Evolutionary conservation across 2,113 vertebrate genomes (phyloP).

Genomic region (Setophaga petechia): DNA sequence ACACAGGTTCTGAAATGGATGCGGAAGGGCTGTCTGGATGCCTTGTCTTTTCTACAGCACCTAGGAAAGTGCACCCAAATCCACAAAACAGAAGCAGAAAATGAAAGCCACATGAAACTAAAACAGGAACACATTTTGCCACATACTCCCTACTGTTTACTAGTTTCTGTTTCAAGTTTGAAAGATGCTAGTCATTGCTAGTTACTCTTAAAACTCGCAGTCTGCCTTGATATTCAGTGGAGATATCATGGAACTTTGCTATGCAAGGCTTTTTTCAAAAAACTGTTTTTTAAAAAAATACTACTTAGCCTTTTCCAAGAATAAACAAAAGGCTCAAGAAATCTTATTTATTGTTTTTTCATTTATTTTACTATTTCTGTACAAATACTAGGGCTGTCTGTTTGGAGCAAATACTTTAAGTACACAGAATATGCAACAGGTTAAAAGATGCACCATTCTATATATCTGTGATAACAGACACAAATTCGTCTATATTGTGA

Average conservation of each 20-base stretch:
- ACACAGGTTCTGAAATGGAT: background rate
- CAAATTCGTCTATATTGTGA: background rate
- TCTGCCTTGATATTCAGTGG: background rate
- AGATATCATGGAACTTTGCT: background rate
- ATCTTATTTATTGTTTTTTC: background rate
- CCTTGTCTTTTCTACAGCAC: background rate
- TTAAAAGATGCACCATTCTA: background rate
- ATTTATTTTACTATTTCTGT: background rate
- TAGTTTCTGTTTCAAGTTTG: background rate
- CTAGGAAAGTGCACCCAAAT: background rate
- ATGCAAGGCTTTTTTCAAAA: accelerated
- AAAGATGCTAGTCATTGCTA: background rate
- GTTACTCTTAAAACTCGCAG: background rate
- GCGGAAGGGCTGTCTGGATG: background rate
- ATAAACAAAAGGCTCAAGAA: background rate
- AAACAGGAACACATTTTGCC: background rate
- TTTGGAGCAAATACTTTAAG: background rate
- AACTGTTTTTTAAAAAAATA: background rate
- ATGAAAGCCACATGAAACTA: background rate
- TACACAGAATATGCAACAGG: background rate
- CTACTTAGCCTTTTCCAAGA: background rate
- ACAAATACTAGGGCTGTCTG: background rate
- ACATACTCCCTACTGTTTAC: background rate
- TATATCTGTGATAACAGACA: background rate
- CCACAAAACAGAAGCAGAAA: background rate